Base-by-base conservation (phyloP, 2,113 vertebrate species). In the Lathamus discolor region DNA sequence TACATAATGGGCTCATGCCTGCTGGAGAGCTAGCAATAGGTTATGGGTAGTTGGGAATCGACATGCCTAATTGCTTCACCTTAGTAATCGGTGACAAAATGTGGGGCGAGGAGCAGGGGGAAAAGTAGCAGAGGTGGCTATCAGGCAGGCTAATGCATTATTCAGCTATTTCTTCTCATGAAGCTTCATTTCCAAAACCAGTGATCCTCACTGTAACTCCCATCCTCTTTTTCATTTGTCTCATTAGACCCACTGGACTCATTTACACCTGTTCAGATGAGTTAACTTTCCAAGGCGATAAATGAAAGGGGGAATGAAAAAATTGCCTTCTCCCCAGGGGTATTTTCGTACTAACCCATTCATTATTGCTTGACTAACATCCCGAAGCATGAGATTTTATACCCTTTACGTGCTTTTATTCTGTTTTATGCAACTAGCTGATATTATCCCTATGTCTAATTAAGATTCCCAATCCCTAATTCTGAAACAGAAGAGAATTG, bases 221-320 rank as follows among this genome's bases (percentile, higher is more conserved):
- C 81, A 87, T 94, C 52, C 80, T 91, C 88, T 96, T 88, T 96
- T 88, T 95, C 88, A 87, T 95, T 86, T 96, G 39, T 95, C 93
- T 96, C 83, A 95, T 94, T 96, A 94, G 91, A 89, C 90, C 95
- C 91, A 76, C 83, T 66, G 93, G 93, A 79, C 91, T 96, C 88
- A 89, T 96, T 96, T 91, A 82, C 91, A 96, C 92, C 90, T 96
- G 95, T 89, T 96, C 91, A 92, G 81, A 94, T 54, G 93, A 96
- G 86, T 82, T 96, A 70, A 84, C 88, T 95, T 95, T 88, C 96
- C 94, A 95, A 95, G 86, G 81, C 52, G 1, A 88, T 86, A 96
- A 96, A 95, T 95, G 96, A 93, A 94, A 88, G 86, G 81, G 92
- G 88, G 94, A 95, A 96, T 91, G 91, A 77, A 94, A 97, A 90